Evolutionary conservation across 2,888 invertebrate genomes (phyloP).

Genomic region (Acronicta aceris): DNA sequence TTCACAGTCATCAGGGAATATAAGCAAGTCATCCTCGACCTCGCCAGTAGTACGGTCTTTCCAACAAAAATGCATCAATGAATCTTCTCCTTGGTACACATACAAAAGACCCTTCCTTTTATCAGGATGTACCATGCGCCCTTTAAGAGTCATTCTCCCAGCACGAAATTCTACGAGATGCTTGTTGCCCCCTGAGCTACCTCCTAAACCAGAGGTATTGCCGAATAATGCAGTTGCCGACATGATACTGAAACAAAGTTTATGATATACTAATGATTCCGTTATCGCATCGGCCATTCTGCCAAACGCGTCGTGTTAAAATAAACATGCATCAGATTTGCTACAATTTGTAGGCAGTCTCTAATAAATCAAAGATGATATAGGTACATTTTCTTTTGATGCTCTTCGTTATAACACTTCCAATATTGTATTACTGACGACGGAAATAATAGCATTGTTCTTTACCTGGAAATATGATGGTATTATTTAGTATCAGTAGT

Average conservation of each 20-base stretch:
- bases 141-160: constrained; percentile 98
- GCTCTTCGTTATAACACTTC: too few relatives aligned
- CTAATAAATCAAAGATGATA: too few relatives aligned
- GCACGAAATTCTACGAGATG: constrained; percentile 98
- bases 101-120: constrained; percentile 98
- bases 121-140: constrained; percentile 98
- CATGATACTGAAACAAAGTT: constrained; percentile 75
- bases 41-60: constrained; percentile 98
- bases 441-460: neutral
- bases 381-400: too few relatives aligned
- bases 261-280: too few relatives aligned
- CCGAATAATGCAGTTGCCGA: constrained; percentile 93
- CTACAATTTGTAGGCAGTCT: too few relatives aligned
- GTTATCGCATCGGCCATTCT: too few relatives aligned
- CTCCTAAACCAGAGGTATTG: constrained; percentile 92
- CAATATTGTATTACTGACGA: neutral
- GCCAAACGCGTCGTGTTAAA: too few relatives aligned
- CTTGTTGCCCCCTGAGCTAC: constrained; percentile 94
- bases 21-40: constrained; percentile 99
- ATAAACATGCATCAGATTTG: too few relatives aligned
- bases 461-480: constrained; percentile 6
- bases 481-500: neutral
- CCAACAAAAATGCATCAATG: constrained; percentile 99
- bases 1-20: constrained; percentile 99
- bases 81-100: constrained; percentile 98